Base-by-base conservation (phyloP, 2,888 invertebrate genomes). In the Acanthosepion lycidas region DNA sequence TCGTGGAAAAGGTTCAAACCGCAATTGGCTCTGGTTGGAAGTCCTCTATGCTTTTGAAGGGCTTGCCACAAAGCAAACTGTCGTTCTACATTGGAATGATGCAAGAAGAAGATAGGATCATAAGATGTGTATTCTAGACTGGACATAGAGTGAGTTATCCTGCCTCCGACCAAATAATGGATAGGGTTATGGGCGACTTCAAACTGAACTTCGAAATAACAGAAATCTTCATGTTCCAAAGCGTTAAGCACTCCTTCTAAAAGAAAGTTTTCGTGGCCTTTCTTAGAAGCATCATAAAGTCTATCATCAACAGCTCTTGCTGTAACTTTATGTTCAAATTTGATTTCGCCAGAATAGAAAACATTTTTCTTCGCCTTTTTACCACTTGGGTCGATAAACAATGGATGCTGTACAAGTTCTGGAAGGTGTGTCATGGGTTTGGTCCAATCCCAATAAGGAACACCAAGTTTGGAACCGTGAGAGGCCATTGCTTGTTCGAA, bases 381-480 rank as follows among this genome's bases (percentile, higher is more conserved):
- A 3, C 95, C 95, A n/a, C 51, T 93, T 12, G 94, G 94, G 28
- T 95, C 94, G 28, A 95, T 94, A 93, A 94, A 94, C 55, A 94
- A 5, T 26, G 94, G 91, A 64, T 95, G 94, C 55, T 94, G 94
- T 23, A 95, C 95, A 8, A 95, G 94, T 26, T 93, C 92, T 1
- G 95, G 95, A 48, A 95, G 94, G 6, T 95, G 49, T 20, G 94
- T 95, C 26, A 95, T 53, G 6, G 95, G 95, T 93, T 94, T 33
- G 18, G 95, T 95, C 95, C 95, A 95, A 94, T 95, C 95, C 95
- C 95, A 95, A 94, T 95, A 95, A 18, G 95, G 95, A 51, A 95
- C 93, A 33, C 95, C 95, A 42, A 95, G 94, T 91, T 94, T 78
- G 51, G 64, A 59, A 23, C 78, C 92, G 91, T 94, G 91, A 55